Evolutionary conservation across 2,113 vertebrate genomes (phyloP).

Genomic region (Phrynosoma blainvillii): DNA sequence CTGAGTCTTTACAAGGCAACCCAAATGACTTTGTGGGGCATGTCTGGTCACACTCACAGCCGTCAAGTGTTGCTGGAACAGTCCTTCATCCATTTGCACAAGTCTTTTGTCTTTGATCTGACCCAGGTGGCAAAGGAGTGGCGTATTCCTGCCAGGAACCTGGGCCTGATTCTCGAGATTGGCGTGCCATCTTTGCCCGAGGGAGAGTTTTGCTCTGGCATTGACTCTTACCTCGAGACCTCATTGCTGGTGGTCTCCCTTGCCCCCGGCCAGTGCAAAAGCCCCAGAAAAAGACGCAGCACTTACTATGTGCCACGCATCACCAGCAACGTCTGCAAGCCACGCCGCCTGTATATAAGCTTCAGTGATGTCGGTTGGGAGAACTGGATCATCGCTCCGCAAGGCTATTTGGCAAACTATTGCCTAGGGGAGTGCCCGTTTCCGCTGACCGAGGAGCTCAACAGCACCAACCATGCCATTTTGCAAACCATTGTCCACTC

Average conservation of each 20-base stretch:
- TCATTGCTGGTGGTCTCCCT: constrained; percentile 86
- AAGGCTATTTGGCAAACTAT: constrained; percentile 94
- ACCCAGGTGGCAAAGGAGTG: constrained; percentile 73
- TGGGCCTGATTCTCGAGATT: constrained; percentile 80
- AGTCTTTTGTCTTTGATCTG: constrained; percentile 80
- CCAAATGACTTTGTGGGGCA: constrained; percentile 60
- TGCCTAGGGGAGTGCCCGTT: constrained; percentile 92
- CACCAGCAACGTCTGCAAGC: constrained; percentile 82
- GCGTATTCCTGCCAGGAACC: constrained; percentile 62
- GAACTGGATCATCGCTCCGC: constrained; percentile 95
- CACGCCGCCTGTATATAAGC: constrained; percentile 88
- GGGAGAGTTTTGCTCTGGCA: neutral
- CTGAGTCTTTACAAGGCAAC: constrained; percentile 77
- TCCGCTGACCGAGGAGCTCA: constrained; percentile 84
- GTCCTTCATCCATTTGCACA: constrained; percentile 68
- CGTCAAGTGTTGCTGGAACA: constrained; percentile 77
- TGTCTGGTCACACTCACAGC: constrained; percentile 5
- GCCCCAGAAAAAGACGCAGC: constrained; percentile 62
- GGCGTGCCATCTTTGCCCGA: accelerated
- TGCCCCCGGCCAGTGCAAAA: constrained; percentile 75
- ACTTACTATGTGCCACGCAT: constrained; percentile 4
- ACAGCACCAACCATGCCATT: constrained; percentile 93
- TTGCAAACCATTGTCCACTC: constrained; percentile 92
- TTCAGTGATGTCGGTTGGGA: constrained; percentile 96
- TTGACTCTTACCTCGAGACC: constrained; percentile 66